A percentile compares a stretch with the other conserved stretches of the same genome.
Conservation (phyloP, 2,113 vertebrate species). For the Fulmarus glacialis region DNA sequence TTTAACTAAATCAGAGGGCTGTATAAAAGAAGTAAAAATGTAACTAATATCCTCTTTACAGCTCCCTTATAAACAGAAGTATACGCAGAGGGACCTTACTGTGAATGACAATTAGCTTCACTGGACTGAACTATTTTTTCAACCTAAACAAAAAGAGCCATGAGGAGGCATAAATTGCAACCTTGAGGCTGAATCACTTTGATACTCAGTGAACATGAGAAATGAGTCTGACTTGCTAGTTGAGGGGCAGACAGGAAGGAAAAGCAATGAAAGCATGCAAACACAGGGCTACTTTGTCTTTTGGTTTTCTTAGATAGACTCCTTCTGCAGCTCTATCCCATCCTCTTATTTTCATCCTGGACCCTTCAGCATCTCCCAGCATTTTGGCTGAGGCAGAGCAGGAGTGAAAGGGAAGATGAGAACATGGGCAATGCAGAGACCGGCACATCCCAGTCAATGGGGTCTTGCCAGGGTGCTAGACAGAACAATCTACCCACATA, state of each 20-base stretch:
- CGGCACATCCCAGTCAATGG: fast-evolving
- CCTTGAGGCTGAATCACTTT: background rate
- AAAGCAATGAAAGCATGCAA: background rate
- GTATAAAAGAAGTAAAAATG: background rate
- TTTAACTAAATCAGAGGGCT: background rate
- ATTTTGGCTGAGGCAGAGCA: background rate
- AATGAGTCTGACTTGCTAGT: background rate
- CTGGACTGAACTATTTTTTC: background rate
- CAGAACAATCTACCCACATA: too few species aligned
- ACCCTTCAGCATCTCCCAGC: background rate
- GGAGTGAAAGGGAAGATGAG: background rate
- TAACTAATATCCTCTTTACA: background rate
- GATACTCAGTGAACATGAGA: background rate
- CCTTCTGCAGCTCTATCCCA: background rate
- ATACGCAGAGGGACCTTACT: background rate
- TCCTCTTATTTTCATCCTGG: background rate
- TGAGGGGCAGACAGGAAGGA: background rate
- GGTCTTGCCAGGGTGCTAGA: background rate
- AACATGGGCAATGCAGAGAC: background rate
- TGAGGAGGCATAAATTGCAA: background rate
- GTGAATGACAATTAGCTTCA: background rate
- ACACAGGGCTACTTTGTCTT: background rate
- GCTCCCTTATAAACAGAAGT: background rate
- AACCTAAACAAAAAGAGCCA: background rate
- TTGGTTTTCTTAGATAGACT: background rate